A percentile compares a stretch with the other conserved stretches of the same genome.
These are phyloP conservation scores for Onthophagus sagittarius DNA, from an alignment of 2,888 invertebrate species.

Conservation along the genomic window DNA sequence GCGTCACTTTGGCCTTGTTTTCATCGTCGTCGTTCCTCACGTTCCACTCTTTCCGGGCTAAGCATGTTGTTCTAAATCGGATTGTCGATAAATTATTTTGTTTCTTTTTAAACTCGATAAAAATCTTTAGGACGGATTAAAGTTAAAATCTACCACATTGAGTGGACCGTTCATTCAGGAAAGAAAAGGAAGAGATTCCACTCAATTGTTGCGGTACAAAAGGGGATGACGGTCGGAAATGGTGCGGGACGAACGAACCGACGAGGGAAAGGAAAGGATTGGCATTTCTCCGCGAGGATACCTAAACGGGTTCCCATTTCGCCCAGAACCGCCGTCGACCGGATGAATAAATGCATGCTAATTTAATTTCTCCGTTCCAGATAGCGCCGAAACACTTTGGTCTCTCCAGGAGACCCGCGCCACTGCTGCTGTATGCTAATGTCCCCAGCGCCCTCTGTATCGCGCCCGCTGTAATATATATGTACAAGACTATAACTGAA, in stretches of 20 bases:
- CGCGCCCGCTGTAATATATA: neutral
- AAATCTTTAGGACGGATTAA: no score
- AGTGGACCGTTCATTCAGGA: no score
- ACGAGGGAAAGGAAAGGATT: slow-evolving; percentile 4
- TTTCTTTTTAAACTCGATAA: no score
- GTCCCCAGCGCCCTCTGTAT: neutral
- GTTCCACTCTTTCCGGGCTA: no score
- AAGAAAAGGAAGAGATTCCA: no score
- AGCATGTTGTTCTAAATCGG: no score
- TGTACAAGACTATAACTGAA: neutral
- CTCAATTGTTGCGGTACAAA: no score
- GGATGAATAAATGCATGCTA: slow-evolving; percentile 19
- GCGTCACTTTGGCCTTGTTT: neutral
- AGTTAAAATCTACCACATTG: no score
- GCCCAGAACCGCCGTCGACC: neutral
- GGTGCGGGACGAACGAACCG: neutral
- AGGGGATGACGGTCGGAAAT: neutral
- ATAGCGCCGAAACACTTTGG: neutral
- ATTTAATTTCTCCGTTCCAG: slow-evolving; percentile 16
- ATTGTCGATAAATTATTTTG: no score
- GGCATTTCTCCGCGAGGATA: neutral
- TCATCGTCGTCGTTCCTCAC: neutral
- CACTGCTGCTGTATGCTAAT: neutral
- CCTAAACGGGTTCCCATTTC: neutral
- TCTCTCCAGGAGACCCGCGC: neutral